Evolutionary conservation across 2,888 invertebrate genomes (phyloP), one percentile per base, ranked within the genome.

Genomic region (Scaptomyza reducta): DNA sequence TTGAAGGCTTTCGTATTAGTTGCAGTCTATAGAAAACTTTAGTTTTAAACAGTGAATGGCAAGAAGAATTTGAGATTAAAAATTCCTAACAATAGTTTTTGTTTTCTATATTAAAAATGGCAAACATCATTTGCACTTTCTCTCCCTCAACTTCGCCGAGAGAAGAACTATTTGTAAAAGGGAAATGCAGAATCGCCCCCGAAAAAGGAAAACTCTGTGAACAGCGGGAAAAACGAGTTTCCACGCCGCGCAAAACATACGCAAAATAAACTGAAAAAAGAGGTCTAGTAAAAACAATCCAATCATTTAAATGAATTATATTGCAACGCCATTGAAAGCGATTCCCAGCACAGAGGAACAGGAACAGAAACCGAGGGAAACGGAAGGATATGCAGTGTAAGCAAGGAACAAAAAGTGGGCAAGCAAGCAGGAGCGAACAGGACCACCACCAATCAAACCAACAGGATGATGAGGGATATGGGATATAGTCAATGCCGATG

Each of bases 251-350:
- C 3, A 22, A 22, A 22, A 22, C 22, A 22, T 22, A 22, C 22
- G 74, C 56, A 57, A 33, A 49, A 6, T 5, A 18, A 11, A n/a
- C 13, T 10, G n/a, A 14, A 3, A 11, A 38, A 9, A 14, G 35
- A 22, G 18, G 25, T 69, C 71, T 69, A 70, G 44, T 77, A 74
- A 85, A 87, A 87, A 87, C 87, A 85, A 70, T 70, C 85, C 85
- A 85, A 85, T 87, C 80, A 85, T 85, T 87, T 78, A 66, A 85
- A 85, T 85, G 87, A 85, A 87, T 85, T 87, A 87, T 87, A 70
- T 70, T 54, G 22, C 22, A 22, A 22, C 3, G 22, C 22, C 22
- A 22, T 57, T 67, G 50, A 65, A 69, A 56, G 50, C 31, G 62
- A 71, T 84, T 78, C 71, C 66, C 83, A 82, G 38, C 18, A 13